A percentile compares a stretch with the other conserved stretches of the same genome.
phyloP scores from a whole-genome alignment of 2,888 invertebrate genomes.

The Desoria tigrina region DNA sequence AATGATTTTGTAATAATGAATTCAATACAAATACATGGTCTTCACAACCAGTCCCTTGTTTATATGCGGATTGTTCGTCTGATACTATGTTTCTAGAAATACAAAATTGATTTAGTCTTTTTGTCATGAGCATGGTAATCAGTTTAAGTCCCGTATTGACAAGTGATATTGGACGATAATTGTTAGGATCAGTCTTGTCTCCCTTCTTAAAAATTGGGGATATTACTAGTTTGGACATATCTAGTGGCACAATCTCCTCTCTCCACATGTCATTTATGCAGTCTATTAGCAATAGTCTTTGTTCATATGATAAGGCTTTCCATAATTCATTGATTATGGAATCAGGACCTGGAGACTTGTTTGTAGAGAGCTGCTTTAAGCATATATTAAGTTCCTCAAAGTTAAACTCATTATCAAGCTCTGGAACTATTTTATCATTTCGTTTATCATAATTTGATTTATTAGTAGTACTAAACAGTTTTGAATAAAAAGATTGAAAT shows the following conservation, averaged over 20 bases:
- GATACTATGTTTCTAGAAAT: conserved; percentile 9
- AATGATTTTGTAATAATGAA: neutral
- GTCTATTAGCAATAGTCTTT: neutral
- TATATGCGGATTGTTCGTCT: conserved; percentile 23
- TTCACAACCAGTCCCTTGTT: conserved; percentile 20
- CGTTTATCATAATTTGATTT: neutral
- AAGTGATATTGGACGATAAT: conserved; percentile 25
- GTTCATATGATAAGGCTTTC: neutral
- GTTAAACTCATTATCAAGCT: neutral
- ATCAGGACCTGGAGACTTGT: neutral
- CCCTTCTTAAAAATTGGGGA: conserved; percentile 25
- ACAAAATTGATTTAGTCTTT: conserved; percentile 17
- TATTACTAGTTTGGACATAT: conserved; percentile 21
- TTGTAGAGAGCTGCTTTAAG: neutral
- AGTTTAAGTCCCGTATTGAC: conserved; percentile 18
- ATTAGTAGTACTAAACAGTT: neutral
- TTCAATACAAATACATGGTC: conserved; percentile 25
- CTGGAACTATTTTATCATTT: neutral
- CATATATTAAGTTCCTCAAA: neutral
- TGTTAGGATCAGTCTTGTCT: conserved; percentile 3
- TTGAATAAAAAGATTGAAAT: neutral
- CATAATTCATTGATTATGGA: neutral
- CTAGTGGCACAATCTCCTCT: neutral
- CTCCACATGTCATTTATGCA: conserved; percentile 3
- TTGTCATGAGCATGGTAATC: conserved; percentile 11